Evolutionary conservation across 2,888 invertebrate species (phyloP).

Genomic region (Choristoneura rosaceana): DNA sequence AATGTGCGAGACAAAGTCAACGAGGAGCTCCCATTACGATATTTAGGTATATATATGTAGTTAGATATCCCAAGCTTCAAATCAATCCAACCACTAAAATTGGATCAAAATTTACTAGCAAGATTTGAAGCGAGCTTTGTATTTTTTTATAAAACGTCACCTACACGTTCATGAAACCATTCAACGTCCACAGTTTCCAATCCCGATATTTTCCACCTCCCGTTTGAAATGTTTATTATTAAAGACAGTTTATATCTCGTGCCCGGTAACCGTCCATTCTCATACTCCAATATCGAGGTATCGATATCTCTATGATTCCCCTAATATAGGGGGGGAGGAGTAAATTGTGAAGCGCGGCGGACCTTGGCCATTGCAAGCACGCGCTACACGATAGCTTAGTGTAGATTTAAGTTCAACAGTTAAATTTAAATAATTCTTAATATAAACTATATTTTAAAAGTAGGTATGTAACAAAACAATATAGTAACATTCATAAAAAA

Average conservation of each 20-base stretch:
- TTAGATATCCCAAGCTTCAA: too few relatives aligned
- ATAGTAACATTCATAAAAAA: too few relatives aligned
- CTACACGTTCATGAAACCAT: background rate
- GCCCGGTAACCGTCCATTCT: constrained; percentile 34
- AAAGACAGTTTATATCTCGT: constrained; percentile 22
- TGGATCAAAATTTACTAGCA: too few relatives aligned
- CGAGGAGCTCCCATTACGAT: too few relatives aligned
- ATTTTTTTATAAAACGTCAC: background rate
- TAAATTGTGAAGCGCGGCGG: constrained; percentile 64
- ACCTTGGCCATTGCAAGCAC: constrained; percentile 65
- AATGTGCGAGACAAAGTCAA: too few relatives aligned
- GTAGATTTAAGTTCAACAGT: constrained; percentile 45
- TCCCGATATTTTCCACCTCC: constrained; percentile 19
- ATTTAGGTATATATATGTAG: too few relatives aligned
- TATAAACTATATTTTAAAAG: background rate
- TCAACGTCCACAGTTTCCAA: background rate
- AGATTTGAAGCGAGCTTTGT: background rate
- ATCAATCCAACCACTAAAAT: too few relatives aligned
- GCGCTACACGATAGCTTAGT: constrained; percentile 50
- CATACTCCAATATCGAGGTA: constrained; percentile 44
- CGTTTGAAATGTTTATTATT: constrained; percentile 39
- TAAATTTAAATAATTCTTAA: constrained; percentile 35
- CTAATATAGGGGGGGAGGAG: constrained; percentile 59
- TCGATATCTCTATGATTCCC: constrained; percentile 63
- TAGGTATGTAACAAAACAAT: too few relatives aligned